Evolutionary conservation across 64 coral and sea anemone genomes (phyloP), one percentile per base, ranked within the genome.

Genomic region (Pachyseris speciosa): DNA sequence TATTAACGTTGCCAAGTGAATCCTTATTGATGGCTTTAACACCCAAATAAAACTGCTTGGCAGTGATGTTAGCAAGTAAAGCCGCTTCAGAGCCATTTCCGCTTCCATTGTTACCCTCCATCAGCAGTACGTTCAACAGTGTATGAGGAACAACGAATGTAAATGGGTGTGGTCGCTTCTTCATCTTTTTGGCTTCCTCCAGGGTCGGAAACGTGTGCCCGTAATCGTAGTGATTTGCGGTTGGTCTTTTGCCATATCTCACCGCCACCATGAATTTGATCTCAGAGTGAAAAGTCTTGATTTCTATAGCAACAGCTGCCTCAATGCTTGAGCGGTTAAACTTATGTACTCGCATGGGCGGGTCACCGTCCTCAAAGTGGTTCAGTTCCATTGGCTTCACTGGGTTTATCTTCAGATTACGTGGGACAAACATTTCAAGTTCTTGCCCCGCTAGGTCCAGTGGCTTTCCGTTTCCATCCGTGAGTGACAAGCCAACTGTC

Each of bases 351-450:
- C 95, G 85, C 95, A 97, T 97, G 3, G 91, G 86, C 12, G 95
- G 95, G 65, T 97, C 95, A 19, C 74, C 91, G 10, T 87, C 71
- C 24, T 30, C 78, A 37, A 67, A 97, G 38, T 93, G 80, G 74
- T 97, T 97, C 17, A 97, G 44, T 10, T 97, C 95, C 86, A 97
- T 84, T 10, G 91, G 80, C 65, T 97, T 97, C 12, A 93, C 57
- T 27, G 95, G 95, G 37, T 97, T 97, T 87, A 94, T 94, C 85
- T 93, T 94, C 16, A 89, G 81, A 55, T 97, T 87, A 32, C 95
- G 91, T 24, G 95, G 95, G 12, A 97, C 95, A 72, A 80, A 97
- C 95, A 97, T 97, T 88, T 97, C 95, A 11, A 97, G 41, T 39
- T 88, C 75, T 37, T 97, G 95, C 64, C 95, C 95, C 40, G 91